Evolutionary conservation across 2,113 vertebrate genomes (phyloP).

Genomic region (Choloepus hoffmanni): DNA sequence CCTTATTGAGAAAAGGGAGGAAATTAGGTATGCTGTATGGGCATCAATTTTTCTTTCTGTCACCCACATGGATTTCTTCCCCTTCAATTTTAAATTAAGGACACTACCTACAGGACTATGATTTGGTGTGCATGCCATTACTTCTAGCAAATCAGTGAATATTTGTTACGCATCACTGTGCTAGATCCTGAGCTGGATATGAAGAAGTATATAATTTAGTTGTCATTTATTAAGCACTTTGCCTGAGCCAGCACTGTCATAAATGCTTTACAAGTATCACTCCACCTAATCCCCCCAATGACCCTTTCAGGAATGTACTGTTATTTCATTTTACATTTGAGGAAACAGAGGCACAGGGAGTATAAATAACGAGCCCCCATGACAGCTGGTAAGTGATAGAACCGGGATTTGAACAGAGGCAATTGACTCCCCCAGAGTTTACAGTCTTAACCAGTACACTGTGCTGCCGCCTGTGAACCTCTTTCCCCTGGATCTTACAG

Average conservation of each 20-base stretch:
- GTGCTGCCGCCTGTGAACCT: neutral
- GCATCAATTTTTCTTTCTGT: neutral
- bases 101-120: neutral
- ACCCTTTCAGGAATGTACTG: neutral
- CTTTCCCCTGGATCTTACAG: neutral
- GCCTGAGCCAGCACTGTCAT: neutral
- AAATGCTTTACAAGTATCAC: neutral
- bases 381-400: neutral
- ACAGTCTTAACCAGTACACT: neutral
- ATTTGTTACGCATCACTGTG: neutral
- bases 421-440: neutral
- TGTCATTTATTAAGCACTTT: neutral
- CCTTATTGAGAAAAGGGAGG: neutral
- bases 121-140: neutral
- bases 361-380: neutral
- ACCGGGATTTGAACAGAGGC: neutral
- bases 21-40: neutral
- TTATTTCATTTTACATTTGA: conserved; percentile 13
- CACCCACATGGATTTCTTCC: neutral
- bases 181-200: neutral
- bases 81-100: conserved; percentile 18
- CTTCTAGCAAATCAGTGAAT: neutral
- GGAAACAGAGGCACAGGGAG: neutral
- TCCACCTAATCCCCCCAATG: neutral
- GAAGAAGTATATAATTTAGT: neutral